Conservation (phyloP, 2,113 vertebrate genomes). For the Ia io region DNA sequence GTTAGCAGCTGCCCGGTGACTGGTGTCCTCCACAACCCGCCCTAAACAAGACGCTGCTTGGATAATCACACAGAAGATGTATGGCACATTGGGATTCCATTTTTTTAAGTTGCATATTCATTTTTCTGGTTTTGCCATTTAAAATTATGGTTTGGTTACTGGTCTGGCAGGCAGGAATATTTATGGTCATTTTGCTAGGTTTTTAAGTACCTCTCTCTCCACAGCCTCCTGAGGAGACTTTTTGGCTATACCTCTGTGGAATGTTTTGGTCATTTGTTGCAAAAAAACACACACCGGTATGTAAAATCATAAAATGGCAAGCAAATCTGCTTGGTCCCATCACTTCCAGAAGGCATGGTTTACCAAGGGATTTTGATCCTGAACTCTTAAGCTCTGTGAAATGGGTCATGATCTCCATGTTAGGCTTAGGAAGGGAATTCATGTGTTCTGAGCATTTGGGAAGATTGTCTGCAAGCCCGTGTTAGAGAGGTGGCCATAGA, state of each 20-base stretch:
- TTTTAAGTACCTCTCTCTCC: constrained; percentile 36
- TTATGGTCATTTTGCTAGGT: constrained; percentile 30
- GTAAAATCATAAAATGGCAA: neutral
- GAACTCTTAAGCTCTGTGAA: neutral
- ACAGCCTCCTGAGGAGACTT: neutral
- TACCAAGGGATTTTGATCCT: neutral
- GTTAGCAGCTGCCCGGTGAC: neutral
- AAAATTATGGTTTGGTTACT: constrained; percentile 35
- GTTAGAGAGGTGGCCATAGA: neutral
- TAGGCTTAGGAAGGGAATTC: neutral
- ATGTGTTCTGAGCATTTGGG: neutral
- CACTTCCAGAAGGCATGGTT: neutral
- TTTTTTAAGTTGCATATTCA: neutral
- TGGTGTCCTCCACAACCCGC: neutral
- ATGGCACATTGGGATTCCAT: neutral
- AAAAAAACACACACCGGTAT: constrained; percentile 4
- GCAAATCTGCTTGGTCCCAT: neutral
- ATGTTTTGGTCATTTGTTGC: constrained; percentile 50
- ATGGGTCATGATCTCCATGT: neutral
- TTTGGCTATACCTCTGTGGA: constrained; percentile 28
- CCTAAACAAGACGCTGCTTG: neutral
- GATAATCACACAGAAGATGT: neutral
- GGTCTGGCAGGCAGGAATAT: constrained; percentile 41
- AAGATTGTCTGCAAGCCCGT: neutral
- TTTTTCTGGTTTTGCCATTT: constrained; percentile 3